Percentiles rank a stretch among this genome's conserved stretches.
These are phyloP conservation scores for Camelus bactrianus DNA, from an alignment of 2,113 vertebrate genomes.

Conservation along the genomic window DNA sequence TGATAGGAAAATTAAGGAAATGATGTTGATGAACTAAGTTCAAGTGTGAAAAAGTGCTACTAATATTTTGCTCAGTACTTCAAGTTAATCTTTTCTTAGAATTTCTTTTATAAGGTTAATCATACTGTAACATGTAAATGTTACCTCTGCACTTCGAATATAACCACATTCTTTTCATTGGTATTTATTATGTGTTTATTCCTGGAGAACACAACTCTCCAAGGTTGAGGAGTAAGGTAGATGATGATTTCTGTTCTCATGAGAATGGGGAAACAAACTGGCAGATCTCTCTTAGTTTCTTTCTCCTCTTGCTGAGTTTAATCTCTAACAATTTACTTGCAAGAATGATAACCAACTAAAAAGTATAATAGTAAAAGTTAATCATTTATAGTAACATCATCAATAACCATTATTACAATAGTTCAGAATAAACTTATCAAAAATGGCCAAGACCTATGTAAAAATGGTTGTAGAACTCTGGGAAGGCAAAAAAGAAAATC, in stretches of 20 bases:
- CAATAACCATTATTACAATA: not conserved
- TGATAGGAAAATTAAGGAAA: not conserved
- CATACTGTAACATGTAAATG: not conserved
- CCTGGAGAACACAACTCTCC: not conserved
- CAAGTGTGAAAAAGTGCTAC: not conserved
- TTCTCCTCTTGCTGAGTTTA: not conserved
- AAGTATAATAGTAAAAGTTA: not conserved
- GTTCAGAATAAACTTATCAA: not conserved
- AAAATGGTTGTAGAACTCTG: not conserved
- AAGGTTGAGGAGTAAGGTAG: not conserved
- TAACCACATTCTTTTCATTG: not conserved
- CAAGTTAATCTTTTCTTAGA: not conserved
- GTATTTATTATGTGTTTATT: conserved; percentile 14
- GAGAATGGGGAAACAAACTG: not conserved
- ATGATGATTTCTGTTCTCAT: not conserved
- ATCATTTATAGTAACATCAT: not conserved
- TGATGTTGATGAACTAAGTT: not conserved
- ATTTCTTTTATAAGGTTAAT: not conserved
- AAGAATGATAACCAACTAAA: not conserved
- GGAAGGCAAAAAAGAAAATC: not conserved
- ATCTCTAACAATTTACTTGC: conserved; percentile 15
- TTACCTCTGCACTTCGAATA: not conserved
- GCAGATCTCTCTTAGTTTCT: not conserved
- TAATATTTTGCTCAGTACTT: not conserved
- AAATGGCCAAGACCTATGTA: not conserved